Conservation (phyloP, 2,888 invertebrate species). For the Latrodectus hesperus region DNA sequence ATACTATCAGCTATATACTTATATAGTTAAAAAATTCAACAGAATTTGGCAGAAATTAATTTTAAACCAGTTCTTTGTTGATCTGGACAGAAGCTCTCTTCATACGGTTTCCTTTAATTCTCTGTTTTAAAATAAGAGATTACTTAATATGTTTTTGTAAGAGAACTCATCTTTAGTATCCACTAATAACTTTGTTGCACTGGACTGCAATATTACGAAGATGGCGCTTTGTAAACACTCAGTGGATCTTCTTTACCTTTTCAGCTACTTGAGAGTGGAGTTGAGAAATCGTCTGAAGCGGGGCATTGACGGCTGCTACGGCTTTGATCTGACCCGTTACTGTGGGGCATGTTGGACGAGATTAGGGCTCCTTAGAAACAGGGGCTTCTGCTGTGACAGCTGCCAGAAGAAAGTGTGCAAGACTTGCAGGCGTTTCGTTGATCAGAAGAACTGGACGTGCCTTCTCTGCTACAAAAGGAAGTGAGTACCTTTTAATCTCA, state of each 20-base stretch:
- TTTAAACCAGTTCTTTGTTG: no score
- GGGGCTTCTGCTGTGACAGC: constrained; percentile 82
- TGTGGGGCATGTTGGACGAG: constrained; percentile 84
- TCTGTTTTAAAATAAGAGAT: no score
- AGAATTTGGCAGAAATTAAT: no score
- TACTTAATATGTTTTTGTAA: no score
- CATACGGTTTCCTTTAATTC: no score
- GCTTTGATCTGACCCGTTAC: constrained; percentile 75
- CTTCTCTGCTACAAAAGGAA: constrained; percentile 83
- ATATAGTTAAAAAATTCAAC: no score
- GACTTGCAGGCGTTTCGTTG: constrained; percentile 81
- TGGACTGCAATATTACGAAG: no score
- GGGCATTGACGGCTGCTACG: constrained; percentile 78
- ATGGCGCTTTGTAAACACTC: no score
- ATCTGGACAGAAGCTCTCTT: no score
- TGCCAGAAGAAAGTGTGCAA: constrained; percentile 84
- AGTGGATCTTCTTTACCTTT: background rate
- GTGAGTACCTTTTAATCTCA: constrained; percentile 78
- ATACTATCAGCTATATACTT: no score
- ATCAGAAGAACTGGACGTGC: constrained; percentile 83
- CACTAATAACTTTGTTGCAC: no score
- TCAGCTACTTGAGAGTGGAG: constrained; percentile 80
- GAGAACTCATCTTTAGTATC: no score
- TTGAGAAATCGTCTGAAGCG: constrained; percentile 79
- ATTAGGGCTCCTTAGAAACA: constrained; percentile 84